Percentiles rank a stretch among this genome's conserved stretches.
Conservation (phyloP, 2,113 vertebrate species). For the Cinclus mexicanus region DNA sequence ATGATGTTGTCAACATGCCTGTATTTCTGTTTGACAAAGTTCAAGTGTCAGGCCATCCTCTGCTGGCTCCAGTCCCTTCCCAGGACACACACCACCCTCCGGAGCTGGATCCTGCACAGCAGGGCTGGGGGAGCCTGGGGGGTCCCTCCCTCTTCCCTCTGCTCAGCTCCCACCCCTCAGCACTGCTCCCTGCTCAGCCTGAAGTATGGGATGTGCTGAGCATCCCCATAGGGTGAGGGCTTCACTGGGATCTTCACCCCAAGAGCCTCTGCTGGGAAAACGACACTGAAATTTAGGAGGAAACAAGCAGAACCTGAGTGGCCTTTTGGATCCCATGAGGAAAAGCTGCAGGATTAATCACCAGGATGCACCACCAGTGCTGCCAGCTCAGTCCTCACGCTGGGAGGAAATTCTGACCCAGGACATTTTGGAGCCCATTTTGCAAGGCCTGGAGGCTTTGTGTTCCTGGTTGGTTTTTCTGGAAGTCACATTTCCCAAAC, state of each 20-base stretch:
- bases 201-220: background rate
- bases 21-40: constrained; percentile 86
- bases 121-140: background rate
- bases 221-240: background rate
- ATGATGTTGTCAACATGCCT: constrained; percentile 99
- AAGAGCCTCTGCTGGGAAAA: background rate
- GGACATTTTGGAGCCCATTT: background rate
- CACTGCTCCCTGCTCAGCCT: background rate
- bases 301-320: background rate
- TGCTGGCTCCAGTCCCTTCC: background rate
- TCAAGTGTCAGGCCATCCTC: constrained; percentile 36
- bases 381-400: background rate
- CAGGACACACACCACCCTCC: background rate
- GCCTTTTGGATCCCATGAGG: background rate
- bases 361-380: background rate
- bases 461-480: background rate
- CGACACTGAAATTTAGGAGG: background rate
- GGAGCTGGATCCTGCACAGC: background rate
- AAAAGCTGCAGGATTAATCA: background rate
- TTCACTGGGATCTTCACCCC: background rate
- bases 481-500: background rate
- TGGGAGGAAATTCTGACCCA: background rate
- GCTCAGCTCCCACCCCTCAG: background rate
- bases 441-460: background rate
- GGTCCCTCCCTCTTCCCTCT: background rate